A percentile compares a stretch with the other conserved stretches of the same genome.
These are phyloP conservation scores for Drosophila trapezifrons DNA, from an alignment of 1,140 invertebrate genomes.

Conservation along the genomic window DNA sequence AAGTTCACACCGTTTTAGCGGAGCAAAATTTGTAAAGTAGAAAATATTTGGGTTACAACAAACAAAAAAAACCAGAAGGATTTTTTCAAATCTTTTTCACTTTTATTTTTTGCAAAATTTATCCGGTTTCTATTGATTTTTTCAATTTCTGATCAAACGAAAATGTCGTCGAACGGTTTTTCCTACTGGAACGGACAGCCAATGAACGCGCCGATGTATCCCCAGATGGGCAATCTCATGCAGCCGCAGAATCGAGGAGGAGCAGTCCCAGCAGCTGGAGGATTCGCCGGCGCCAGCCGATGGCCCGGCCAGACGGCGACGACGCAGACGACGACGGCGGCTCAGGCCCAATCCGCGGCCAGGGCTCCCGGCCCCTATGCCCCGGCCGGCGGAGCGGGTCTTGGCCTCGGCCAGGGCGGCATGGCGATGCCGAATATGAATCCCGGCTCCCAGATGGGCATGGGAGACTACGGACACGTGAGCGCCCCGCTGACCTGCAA, in stretches of 20 bases:
- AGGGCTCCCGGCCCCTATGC: neutral
- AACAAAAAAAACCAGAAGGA: no score
- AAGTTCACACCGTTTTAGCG: constrained; percentile 29
- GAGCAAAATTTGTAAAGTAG: constrained; percentile 18
- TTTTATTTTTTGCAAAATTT: constrained; percentile 2
- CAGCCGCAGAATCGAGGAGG: constrained; percentile 2
- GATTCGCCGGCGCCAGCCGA: neutral
- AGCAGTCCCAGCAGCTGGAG: neutral
- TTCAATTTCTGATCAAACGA: neutral
- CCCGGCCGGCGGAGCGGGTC: neutral
- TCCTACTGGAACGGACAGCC: constrained; percentile 52
- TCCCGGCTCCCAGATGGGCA: constrained; percentile 22
- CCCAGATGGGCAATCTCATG: constrained; percentile 40
- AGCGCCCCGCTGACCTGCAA: constrained; percentile 31
- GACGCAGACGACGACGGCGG: neutral
- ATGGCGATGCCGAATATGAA: constrained; percentile 6
- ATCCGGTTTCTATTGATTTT: neutral
- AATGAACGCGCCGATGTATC: constrained; percentile 30
- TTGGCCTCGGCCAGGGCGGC: neutral
- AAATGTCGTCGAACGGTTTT: constrained; percentile 37
- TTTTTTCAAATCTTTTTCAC: neutral
- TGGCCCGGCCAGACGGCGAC: neutral
- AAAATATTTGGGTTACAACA: no score
- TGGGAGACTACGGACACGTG: constrained; percentile 24
- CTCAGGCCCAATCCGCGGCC: neutral